These are phyloP conservation scores for Trichogramma dendrolimi DNA, from an alignment of 2,888 invertebrate genomes.

Conservation along the genomic window DNA sequence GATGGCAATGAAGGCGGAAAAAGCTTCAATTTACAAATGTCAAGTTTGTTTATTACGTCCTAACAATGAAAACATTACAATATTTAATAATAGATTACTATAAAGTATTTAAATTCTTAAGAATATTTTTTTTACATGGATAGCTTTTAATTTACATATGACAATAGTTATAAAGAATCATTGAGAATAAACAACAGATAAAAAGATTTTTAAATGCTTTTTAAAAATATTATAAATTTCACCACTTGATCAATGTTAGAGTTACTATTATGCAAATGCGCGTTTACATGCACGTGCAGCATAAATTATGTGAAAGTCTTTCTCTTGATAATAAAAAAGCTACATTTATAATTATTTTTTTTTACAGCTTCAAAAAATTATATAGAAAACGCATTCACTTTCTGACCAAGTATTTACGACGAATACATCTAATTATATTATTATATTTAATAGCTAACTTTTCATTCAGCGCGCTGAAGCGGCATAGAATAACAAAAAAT, in stretches of 20 bases:
- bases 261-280: background rate
- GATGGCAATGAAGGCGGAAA: background rate
- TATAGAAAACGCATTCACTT: slow-evolving; percentile 29
- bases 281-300: slow-evolving; percentile 18
- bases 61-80: slow-evolving; percentile 28
- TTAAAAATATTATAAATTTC: slow-evolving; percentile 6
- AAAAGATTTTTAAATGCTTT: slow-evolving; percentile 21
- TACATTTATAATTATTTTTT: slow-evolving; percentile 25
- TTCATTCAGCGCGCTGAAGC: slow-evolving; percentile 28
- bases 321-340: slow-evolving; percentile 22
- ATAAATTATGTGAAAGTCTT: slow-evolving; percentile 14
- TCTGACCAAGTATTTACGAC: slow-evolving; percentile 24
- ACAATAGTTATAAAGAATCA: slow-evolving; percentile 34
- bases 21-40: slow-evolving; percentile 15
- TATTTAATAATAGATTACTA: slow-evolving; percentile 25
- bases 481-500: slow-evolving; percentile 48
- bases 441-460: slow-evolving; percentile 21
- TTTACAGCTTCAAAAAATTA: slow-evolving; percentile 34
- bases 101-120: slow-evolving; percentile 27
- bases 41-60: slow-evolving; percentile 29
- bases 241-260: background rate
- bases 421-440: slow-evolving; percentile 19
- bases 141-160: slow-evolving; percentile 36
- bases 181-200: slow-evolving; percentile 39
- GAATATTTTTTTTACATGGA: slow-evolving; percentile 25